phyloP scores from a whole-genome alignment of 2,797 vertebrate species.

The Ptychobarbus kaznakovi region DNA sequence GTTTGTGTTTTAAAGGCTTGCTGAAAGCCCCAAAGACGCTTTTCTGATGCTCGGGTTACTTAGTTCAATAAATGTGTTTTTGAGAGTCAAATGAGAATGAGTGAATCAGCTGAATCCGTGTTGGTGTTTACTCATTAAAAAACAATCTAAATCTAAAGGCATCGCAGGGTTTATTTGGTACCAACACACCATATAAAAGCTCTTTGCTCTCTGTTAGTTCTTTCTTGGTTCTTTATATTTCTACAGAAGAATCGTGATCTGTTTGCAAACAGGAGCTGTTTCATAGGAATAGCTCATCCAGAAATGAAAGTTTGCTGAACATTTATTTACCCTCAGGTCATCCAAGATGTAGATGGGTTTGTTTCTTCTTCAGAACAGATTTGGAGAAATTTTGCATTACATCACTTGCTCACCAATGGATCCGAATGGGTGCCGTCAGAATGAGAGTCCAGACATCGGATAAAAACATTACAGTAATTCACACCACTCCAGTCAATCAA shows the following conservation, averaged over 20 bases:
- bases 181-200: neutral
- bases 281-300: neutral
- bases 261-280: neutral
- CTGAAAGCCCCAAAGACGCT: neutral
- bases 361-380: neutral
- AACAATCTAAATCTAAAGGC: neutral
- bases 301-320: neutral
- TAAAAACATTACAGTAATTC: neutral
- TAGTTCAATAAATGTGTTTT: constrained; percentile 16
- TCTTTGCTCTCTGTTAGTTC: neutral
- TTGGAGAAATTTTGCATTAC: neutral
- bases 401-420: neutral
- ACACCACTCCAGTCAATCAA: neutral
- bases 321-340: neutral
- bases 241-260: neutral
- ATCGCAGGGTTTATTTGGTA: constrained; percentile 1
- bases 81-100: neutral
- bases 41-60: constrained; percentile 8
- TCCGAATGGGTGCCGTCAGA: neutral
- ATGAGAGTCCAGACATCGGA: neutral
- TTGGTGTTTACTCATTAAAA: neutral
- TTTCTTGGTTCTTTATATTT: neutral
- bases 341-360: neutral
- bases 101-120: neutral
- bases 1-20: neutral